phyloP scores from a whole-genome alignment of 2,797 vertebrate genomes.

The Lycodopsis pacificus region DNA sequence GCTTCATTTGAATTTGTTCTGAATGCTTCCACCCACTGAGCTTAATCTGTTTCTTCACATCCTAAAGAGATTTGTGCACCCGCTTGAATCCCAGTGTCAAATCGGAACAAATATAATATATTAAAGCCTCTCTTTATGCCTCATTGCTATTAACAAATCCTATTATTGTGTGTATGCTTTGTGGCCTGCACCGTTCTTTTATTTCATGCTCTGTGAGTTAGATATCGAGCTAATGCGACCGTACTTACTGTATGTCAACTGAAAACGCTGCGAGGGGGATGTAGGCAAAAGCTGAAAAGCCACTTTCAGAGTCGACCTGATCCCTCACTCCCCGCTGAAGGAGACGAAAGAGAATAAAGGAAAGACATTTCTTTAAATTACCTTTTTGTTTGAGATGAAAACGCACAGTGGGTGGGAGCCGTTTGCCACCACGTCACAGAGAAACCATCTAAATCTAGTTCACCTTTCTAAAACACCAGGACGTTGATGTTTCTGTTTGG shows the following conservation, averaged over 20 bases:
- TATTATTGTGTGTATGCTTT: conserved; percentile 73
- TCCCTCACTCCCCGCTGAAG: conserved; percentile 41
- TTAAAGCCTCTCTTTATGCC: conserved; percentile 75
- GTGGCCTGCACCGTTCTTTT: conserved; percentile 51
- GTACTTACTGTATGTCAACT: conserved; percentile 70
- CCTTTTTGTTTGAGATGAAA: conserved; percentile 38
- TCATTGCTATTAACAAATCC: conserved; percentile 80
- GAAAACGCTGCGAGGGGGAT: conserved; percentile 50
- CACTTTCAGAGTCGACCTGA: conserved; percentile 38
- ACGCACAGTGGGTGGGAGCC: conserved; percentile 32
- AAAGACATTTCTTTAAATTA: conserved; percentile 49
- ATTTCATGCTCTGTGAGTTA: conserved; percentile 74
- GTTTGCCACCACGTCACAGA: conserved; percentile 25
- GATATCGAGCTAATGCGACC: conserved; percentile 58
- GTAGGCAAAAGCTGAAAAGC: conserved; percentile 54
- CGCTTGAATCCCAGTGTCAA: conserved; percentile 70
- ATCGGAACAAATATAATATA: conserved; percentile 74
- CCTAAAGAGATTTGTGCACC: conserved; percentile 75
- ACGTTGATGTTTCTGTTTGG: conserved; percentile 31
- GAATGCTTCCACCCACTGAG: conserved; percentile 66
- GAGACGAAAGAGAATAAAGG: conserved; percentile 39
- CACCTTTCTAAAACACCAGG: conserved; percentile 35
- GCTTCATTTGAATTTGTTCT: conserved; percentile 73
- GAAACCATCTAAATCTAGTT: conserved; percentile 44
- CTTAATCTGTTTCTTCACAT: conserved; percentile 59